Conservation (phyloP, 2,888 invertebrate genomes). For the Lithophane leautieri region DNA sequence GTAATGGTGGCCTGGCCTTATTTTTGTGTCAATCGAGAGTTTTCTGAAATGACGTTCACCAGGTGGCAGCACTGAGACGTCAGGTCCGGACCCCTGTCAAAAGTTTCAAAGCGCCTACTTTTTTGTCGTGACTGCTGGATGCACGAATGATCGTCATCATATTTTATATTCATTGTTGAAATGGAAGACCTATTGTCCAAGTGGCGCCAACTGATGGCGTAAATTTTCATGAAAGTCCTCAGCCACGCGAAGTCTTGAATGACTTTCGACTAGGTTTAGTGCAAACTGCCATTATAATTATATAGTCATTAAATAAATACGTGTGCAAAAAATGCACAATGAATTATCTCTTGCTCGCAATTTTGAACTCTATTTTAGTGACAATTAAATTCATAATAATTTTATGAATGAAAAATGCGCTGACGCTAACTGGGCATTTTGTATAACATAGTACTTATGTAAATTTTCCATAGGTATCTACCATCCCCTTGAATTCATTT, state of each 20-base stretch:
- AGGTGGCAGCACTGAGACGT: background rate
- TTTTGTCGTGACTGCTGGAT: background rate
- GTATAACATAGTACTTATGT: conserved; percentile 3
- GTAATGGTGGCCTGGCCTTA: too few relatives aligned
- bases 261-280: background rate
- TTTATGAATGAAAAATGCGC: background rate
- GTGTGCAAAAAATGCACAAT: background rate
- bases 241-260: background rate
- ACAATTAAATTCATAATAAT: background rate
- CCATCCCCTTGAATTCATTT: background rate
- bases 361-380: background rate
- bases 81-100: background rate
- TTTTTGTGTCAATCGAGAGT: background rate
- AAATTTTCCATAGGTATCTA: background rate
- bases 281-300: background rate
- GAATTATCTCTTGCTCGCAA: background rate
- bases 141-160: background rate
- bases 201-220: too few relatives aligned
- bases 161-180: background rate
- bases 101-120: background rate
- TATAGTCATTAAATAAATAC: background rate
- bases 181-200: background rate
- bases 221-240: background rate
- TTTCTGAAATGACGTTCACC: background rate
- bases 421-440: background rate